phyloP scores from a whole-genome alignment of 1,140 invertebrate species.

The Papilio polyxenes region DNA sequence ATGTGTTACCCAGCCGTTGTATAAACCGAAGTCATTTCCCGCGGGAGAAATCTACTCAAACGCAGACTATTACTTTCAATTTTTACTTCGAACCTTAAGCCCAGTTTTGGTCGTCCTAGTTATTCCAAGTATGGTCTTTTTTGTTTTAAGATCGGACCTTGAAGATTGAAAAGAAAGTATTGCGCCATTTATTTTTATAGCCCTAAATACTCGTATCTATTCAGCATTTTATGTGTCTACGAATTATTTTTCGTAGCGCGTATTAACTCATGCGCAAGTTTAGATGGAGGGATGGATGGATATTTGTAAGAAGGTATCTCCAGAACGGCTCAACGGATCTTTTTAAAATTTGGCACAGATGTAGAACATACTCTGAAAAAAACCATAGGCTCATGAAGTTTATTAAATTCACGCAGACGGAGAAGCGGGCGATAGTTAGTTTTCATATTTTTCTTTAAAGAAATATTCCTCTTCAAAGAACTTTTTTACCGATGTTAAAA shows the following conservation, averaged over 20 bases:
- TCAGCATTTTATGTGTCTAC: not conserved
- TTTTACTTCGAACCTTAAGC: conserved; percentile 8
- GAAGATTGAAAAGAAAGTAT: not conserved
- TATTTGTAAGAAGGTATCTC: too few relatives aligned
- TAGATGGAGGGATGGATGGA: not conserved
- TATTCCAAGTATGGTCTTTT: conserved; percentile 1
- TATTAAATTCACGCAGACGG: too few relatives aligned
- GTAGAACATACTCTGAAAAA: too few relatives aligned
- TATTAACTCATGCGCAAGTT: too few relatives aligned
- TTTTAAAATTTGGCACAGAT: too few relatives aligned
- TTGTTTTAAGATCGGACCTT: not conserved
- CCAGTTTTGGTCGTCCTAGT: not conserved
- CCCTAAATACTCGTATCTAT: not conserved
- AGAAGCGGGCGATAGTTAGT: too few relatives aligned
- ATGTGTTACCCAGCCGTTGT: not conserved
- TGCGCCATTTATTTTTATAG: not conserved
- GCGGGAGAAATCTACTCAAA: not conserved
- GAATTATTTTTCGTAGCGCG: not conserved
- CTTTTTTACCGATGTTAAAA: not conserved
- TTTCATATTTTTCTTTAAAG: not conserved
- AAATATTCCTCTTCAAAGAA: not conserved
- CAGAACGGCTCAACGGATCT: too few relatives aligned
- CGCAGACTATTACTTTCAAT: not conserved
- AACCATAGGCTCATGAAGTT: not conserved
- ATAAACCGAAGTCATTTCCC: conserved; percentile 1